These are phyloP conservation scores for Mya arenaria DNA, from an alignment of 1,140 invertebrate species.

Conservation along the genomic window DNA sequence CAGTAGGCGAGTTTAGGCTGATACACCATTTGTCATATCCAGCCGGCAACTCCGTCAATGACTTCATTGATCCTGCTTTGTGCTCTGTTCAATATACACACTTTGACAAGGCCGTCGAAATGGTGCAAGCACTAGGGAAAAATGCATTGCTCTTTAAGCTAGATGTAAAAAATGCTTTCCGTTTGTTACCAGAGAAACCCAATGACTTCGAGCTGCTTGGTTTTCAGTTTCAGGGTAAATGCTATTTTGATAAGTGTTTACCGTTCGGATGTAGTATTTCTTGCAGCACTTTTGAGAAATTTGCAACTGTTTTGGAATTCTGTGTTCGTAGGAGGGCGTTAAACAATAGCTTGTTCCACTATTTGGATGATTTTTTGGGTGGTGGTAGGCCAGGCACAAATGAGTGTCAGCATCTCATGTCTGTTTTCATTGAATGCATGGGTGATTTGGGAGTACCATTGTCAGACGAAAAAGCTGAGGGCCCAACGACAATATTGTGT, in stretches of 20 bases:
- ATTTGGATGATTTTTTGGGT: conserved; percentile 21
- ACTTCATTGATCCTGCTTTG: conserved; percentile 51
- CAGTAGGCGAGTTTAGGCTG: not conserved
- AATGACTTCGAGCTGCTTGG: conserved; percentile 18
- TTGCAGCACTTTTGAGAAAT: conserved; percentile 11
- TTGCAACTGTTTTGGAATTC: conserved; percentile 15
- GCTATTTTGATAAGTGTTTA: conserved; percentile 15
- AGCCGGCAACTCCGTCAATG: conserved; percentile 28
- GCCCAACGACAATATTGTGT: not conserved
- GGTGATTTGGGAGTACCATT: not conserved
- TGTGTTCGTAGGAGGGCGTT: not conserved
- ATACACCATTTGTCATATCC: conserved; percentile 49
- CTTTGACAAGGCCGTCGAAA: conserved; percentile 52
- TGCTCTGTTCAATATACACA: conserved; percentile 52
- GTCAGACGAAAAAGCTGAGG: conserved; percentile 33
- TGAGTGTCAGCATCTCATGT: not conserved
- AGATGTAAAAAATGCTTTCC: conserved; percentile 53
- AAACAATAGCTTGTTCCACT: not conserved
- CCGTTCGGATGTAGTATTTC: conserved; percentile 28
- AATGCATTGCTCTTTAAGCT: conserved; percentile 16
- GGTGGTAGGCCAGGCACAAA: not conserved
- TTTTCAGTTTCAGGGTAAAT: conserved; percentile 17
- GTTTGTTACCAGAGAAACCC: conserved; percentile 19
- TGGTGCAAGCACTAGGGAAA: conserved; percentile 46
- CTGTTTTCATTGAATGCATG: not conserved